Base-by-base conservation (phyloP, 2,888 invertebrate species). In the Scotopteryx bipunctaria region DNA sequence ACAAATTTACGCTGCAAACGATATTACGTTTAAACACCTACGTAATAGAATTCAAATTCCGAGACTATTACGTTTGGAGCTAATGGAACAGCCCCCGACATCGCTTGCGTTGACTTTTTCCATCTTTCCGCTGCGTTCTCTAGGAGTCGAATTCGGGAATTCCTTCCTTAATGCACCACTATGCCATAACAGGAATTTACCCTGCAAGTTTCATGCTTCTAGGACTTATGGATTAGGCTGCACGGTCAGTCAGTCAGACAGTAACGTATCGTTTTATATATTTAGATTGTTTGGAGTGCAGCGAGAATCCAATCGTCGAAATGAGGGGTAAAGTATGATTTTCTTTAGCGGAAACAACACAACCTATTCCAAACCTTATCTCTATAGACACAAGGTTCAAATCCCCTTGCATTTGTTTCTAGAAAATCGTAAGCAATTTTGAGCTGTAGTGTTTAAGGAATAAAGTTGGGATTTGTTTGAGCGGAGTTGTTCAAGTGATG, bases 11-110 rank as follows among this genome's bases (percentile, higher is more conserved):
- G 9, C 42, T 56, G 48, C 57, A 50, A 53, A 55, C 63, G 31
- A 63, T 33, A 57, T 53, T 57, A 46, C 40, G 29, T 55, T 59
- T 55, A 52, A 57, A 54, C 38, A 42, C 32, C 40, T 37, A 19
- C 37, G 45, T 53, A 56, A 60, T 62, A 59, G 55, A 57, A 56
- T 55, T 45, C 49, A 55, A 60, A 42, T 59, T 48, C 35, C 17
- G 38, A 44, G 33, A 27, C 41, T 57, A 55, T 54, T 52, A 38
- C 17, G 29, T 33, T 21, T 16, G 5, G 27, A 17, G n/a, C n/a
- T n/a, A n/a, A n/a, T n/a, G n/a, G n/a, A n/a, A n/a, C n/a, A n/a
- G n/a, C n/a, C n/a, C n/a, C n/a, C n/a, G n/a, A n/a, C n/a, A n/a
- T n/a, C n/a, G n/a, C n/a, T n/a, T n/a, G n/a, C n/a, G n/a, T n/a